A percentile compares a stretch with the other conserved stretches of the same genome.
phyloP scores from a whole-genome alignment of 2,888 invertebrate species.

The Anaspis maculata region DNA sequence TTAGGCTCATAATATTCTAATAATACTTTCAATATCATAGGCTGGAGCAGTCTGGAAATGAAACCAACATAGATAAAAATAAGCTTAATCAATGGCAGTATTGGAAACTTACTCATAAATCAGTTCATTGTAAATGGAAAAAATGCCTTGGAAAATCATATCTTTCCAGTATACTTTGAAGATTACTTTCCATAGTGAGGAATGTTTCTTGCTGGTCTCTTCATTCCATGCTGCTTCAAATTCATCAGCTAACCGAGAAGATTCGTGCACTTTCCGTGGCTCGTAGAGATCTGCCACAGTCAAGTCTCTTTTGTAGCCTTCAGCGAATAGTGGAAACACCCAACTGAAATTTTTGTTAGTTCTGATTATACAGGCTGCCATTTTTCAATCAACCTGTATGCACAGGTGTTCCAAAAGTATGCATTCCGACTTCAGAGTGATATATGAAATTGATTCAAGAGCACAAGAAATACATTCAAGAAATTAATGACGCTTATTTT shows the following conservation, averaged over 20 bases:
- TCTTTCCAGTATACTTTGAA: conserved; percentile 15
- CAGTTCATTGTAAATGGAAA: conserved; percentile 13
- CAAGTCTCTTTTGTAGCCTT: conserved; percentile 42
- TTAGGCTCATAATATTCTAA: conserved; percentile 52
- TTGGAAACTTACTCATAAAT: conserved; percentile 9
- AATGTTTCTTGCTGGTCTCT: conserved; percentile 22
- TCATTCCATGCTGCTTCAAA: conserved; percentile 34
- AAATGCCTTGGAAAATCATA: conserved; percentile 12
- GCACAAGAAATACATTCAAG: no score
- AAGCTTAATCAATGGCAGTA: neutral
- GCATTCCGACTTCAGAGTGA: no score
- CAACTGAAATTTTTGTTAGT: no score
- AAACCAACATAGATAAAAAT: conserved; percentile 44
- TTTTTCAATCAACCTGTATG: no score
- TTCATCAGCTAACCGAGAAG: conserved; percentile 37
- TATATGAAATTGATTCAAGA: no score
- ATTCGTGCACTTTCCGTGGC: conserved; percentile 40
- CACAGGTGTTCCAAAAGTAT: no score
- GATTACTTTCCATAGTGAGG: conserved; percentile 27
- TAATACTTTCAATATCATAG: conserved; percentile 34
- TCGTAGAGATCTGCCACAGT: conserved; percentile 44
- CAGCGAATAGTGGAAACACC: conserved; percentile 42
- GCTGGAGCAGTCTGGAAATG: conserved; percentile 19
- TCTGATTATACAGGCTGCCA: no score
- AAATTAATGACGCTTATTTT: no score